Base-by-base conservation (phyloP, 2,797 vertebrate species). In the Poecilia wingei region DNA sequence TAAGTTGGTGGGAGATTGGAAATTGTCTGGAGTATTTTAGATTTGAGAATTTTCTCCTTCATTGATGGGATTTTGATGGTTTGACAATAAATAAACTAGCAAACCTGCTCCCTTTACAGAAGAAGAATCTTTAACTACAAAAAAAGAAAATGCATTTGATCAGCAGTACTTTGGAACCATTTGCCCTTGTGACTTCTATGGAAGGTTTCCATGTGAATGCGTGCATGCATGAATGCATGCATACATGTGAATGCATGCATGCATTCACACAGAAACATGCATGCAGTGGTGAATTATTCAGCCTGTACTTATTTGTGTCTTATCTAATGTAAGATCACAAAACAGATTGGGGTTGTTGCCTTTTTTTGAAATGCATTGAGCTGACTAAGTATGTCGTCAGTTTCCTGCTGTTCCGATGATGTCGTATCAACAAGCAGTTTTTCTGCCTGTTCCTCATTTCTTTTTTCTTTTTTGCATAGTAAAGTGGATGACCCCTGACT, bases 401-500 rank as follows among this genome's bases (percentile, higher is more conserved):
- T 64, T 64, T 76, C 28, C 3, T 61, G 53, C 45, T 59, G 14
- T 46, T 74, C 61, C 68, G 64, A 76, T 72, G 31, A 78, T 49
- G 75, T 49, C 1, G 0, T 0, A 25, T 13, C 36, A 39, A 72
- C 31, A 45, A n/a, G 1, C 33, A 43, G 6, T 80, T 72, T 80
- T 49, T 79, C 10, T 79, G 28, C 43, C 51, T 49, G 51, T 69
- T 57, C 77, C 57, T 84, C 57, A 49, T 64, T 75, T 83, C 47
- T 72, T 51, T 74, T 73, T 43, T 43, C 31, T 7, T 13, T 25
- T 36, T 68, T 68, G 66, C 18, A 20, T 2, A 9, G 31, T 16
- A 36, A 36, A 18, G 33, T 66, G 33, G 20, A 8, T 39, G 64
- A 41, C 64, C 64, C 18, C 36, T 66, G 36, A 10, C 36, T 66